These are phyloP conservation scores for Lordiphosa clarofinis DNA, from an alignment of 1,140 invertebrate species.

Conservation along the genomic window DNA sequence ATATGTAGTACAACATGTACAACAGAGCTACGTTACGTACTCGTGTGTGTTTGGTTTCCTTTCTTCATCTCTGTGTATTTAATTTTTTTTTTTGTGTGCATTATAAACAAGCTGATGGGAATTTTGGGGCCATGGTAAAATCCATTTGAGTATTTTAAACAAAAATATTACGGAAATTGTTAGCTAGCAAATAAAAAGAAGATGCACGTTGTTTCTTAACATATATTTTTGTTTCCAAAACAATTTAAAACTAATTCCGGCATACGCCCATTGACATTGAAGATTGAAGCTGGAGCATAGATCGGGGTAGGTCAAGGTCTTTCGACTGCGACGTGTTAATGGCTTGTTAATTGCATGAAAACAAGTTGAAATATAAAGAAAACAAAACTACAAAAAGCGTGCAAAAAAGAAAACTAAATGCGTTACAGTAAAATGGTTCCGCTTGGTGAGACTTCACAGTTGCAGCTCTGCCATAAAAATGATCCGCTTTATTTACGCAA, in stretches of 20 bases:
- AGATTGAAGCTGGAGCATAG: conserved; percentile 5
- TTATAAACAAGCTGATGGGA: conserved; percentile 39
- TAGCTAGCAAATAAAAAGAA: conserved; percentile 1
- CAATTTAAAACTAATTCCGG: conserved; percentile 5
- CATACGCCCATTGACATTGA: conserved; percentile 14
- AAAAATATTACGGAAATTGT: conserved; percentile 32
- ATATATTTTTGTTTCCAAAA: conserved; percentile 5
- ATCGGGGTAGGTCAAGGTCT: conserved; percentile 54
- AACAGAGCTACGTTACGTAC: no score
- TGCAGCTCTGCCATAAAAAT: no score
- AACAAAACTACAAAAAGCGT: conserved; percentile 21
- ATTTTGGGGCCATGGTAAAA: conserved; percentile 38
- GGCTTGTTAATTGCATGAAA: conserved; percentile 45
- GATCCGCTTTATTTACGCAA: no score
- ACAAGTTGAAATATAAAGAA: conserved; percentile 21
- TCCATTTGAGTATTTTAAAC: conserved; percentile 18
- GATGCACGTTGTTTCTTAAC: conserved; percentile 14
- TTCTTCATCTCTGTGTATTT: no score
- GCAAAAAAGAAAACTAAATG: conserved; percentile 18
- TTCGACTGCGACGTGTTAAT: conserved; percentile 49
- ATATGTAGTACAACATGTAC: no score
- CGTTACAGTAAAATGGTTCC: conserved; percentile 29
- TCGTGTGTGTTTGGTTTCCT: no score
- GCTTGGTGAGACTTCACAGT: conserved; percentile 47
- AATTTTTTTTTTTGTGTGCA: conserved; percentile 10